A percentile compares a stretch with the other conserved stretches of the same genome.
These are phyloP conservation scores for Campopleginae sp. DNA, from an alignment of 2,888 invertebrate genomes.

Conservation along the genomic window DNA sequence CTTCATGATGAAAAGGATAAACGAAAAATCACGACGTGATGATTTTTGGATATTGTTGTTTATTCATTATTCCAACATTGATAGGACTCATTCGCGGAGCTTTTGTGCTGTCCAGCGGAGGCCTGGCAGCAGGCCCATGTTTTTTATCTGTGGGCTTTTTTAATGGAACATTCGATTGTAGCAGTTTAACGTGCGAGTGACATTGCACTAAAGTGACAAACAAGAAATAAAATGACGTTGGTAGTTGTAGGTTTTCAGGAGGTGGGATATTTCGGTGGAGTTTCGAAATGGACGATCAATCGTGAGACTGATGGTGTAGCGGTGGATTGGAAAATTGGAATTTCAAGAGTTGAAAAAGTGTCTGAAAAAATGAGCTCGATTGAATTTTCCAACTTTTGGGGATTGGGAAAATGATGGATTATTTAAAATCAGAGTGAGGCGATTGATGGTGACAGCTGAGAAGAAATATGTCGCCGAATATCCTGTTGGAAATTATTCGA, in stretches of 20 bases:
- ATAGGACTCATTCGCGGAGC: background rate
- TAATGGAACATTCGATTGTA: constrained; percentile 18
- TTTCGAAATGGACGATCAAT: constrained; percentile 1
- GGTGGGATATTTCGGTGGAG: background rate
- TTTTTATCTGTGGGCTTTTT: constrained; percentile 6
- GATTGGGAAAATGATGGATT: background rate
- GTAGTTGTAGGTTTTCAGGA: background rate
- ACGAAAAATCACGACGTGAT: background rate
- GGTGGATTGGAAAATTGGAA: background rate
- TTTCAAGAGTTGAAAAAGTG: background rate
- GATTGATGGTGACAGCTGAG: background rate
- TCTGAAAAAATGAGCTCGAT: background rate
- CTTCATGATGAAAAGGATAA: background rate
- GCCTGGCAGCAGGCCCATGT: background rate
- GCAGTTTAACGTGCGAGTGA: constrained; percentile 16
- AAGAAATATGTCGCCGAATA: background rate
- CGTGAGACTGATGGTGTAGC: background rate
- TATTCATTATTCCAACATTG: background rate
- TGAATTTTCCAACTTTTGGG: background rate
- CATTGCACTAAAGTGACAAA: constrained; percentile 19
- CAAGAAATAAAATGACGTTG: constrained; percentile 24
- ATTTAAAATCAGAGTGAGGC: background rate
- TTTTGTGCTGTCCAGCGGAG: background rate
- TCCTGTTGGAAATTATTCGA: background rate
- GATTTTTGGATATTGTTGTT: background rate